These are phyloP conservation scores for Hylaeus anthracinus DNA, from an alignment of 1,140 invertebrate species.

Conservation along the genomic window DNA sequence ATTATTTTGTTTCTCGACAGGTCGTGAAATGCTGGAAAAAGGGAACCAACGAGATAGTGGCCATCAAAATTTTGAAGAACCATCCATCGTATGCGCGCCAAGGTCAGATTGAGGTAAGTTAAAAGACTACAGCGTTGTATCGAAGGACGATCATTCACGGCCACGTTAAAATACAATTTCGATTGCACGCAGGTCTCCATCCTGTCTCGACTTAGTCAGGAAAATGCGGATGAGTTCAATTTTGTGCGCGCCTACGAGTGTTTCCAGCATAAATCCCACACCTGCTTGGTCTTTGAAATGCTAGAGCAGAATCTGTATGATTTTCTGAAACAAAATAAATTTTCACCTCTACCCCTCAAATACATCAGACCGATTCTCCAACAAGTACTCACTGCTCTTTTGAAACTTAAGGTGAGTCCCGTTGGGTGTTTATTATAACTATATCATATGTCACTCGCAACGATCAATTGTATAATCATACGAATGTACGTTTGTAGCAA, in stretches of 20 bases:
- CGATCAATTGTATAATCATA: background rate
- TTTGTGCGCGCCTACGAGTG: constrained; percentile 99
- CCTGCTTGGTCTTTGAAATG: constrained; percentile 99
- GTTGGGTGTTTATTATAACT: constrained; percentile 29
- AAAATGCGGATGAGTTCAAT: constrained; percentile 99
- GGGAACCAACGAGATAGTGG: constrained; percentile 99
- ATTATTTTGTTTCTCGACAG: constrained; percentile 68
- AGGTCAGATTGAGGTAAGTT: constrained; percentile 97
- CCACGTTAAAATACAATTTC: background rate
- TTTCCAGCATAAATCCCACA: constrained; percentile 99
- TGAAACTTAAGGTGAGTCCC: constrained; percentile 92
- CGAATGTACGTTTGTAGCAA: constrained; percentile 85
- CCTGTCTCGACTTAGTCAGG: constrained; percentile 97
- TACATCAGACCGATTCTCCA: constrained; percentile 99
- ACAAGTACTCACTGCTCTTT: constrained; percentile 98
- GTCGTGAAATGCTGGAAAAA: constrained; percentile 99
- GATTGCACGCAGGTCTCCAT: constrained; percentile 90
- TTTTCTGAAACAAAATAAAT: constrained; percentile 99
- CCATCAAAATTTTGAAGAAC: constrained; percentile 99
- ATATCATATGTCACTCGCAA: background rate
- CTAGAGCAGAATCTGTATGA: constrained; percentile 99
- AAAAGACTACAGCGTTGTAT: fast-evolving
- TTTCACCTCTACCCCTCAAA: constrained; percentile 97
- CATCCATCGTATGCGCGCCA: constrained; percentile 99
- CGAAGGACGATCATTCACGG: background rate